Evolutionary conservation across 1,140 invertebrate species (phyloP).

Genomic region (Hylyphantes graminicola): DNA sequence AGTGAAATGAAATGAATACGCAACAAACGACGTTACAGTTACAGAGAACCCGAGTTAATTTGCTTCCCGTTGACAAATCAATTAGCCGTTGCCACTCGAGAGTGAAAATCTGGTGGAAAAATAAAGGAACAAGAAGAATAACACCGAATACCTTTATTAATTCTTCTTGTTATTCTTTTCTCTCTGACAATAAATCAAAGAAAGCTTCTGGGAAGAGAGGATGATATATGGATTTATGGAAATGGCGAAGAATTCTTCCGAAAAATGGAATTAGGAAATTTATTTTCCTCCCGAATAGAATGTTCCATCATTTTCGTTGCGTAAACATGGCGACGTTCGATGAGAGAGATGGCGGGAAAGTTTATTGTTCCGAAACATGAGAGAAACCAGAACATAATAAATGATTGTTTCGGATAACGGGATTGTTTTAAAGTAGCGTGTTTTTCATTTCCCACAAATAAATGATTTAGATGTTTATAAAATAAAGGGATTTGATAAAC

Average conservation of each 20-base stretch:
- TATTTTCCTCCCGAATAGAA: background rate
- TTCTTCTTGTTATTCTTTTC: background rate
- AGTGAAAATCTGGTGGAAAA: background rate
- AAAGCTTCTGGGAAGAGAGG: conserved; percentile 1
- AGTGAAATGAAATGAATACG: conserved; percentile 32
- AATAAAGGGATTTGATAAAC: no score
- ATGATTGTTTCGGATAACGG: no score
- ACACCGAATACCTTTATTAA: conserved; percentile 27
- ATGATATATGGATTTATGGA: conserved; percentile 37
- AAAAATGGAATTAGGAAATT: background rate
- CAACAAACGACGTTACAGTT: conserved; percentile 4
- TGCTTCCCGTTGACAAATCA: conserved; percentile 38
- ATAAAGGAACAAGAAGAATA: background rate
- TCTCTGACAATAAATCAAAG: conserved; percentile 11
- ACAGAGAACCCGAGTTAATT: conserved; percentile 21
- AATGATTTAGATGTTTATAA: no score
- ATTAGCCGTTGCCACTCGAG: conserved; percentile 20
- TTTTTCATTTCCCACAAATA: no score
- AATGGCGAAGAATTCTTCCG: conserved; percentile 16
- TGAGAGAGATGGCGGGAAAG: background rate
- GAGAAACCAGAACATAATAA: no score
- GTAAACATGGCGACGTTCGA: conserved; percentile 6
- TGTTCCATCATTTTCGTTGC: background rate
- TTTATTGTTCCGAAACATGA: conserved; percentile 1
- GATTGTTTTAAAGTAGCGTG: no score